Percentiles rank a stretch among this genome's conserved stretches.
Conservation (phyloP, 1,140 invertebrate species). For the Chionoecetes opilio region DNA sequence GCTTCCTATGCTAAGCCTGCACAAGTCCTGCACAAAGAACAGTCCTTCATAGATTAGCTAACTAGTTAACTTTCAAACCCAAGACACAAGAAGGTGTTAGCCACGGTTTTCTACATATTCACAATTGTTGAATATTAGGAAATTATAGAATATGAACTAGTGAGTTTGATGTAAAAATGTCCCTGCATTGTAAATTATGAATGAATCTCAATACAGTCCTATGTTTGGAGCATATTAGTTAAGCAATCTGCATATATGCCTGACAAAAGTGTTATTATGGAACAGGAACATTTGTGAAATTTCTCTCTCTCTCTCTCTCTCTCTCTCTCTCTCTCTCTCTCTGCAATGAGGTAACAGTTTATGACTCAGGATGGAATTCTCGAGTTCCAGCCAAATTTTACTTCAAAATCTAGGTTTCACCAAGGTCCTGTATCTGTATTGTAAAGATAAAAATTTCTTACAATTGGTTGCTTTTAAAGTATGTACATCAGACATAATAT, state of each 20-base stretch:
- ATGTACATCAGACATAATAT: neutral
- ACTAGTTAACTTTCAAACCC: conserved; percentile 1
- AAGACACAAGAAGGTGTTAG: conserved; percentile 29
- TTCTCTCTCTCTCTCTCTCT: conserved; percentile 51
- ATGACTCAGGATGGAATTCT: neutral
- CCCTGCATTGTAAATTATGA: neutral
- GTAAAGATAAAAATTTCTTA: neutral
- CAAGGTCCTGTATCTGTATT: neutral
- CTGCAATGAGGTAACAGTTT: neutral
- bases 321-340: conserved; percentile 65
- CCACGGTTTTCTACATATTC: neutral
- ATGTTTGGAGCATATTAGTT: neutral
- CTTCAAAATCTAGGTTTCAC: neutral
- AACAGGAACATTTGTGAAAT: no score
- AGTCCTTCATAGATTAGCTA: neutral
- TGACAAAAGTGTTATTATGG: no score
- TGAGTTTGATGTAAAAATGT: neutral
- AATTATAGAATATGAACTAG: neutral
- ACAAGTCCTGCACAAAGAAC: conserved; percentile 63
- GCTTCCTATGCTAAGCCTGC: conserved; percentile 11
- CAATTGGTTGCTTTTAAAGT: neutral
- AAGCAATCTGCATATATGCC: neutral
- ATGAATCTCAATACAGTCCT: neutral
- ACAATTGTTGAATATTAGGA: neutral
- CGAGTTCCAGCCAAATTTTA: neutral